These are phyloP conservation scores for Sylvia atricapilla DNA, from an alignment of 2,113 vertebrate species.

Conservation along the genomic window DNA sequence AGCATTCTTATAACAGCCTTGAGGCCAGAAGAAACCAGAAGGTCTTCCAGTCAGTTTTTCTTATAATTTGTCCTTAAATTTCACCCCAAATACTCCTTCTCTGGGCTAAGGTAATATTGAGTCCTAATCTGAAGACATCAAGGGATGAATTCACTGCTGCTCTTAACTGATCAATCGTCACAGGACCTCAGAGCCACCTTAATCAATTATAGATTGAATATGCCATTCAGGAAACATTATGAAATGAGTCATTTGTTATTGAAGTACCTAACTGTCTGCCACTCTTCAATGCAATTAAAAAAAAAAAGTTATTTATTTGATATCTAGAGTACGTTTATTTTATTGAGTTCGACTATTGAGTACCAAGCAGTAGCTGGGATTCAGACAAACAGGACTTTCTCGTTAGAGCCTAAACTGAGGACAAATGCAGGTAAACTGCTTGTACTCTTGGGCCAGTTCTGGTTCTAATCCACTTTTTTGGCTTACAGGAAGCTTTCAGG, in stretches of 20 bases:
- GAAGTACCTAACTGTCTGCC: not conserved
- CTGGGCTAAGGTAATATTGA: not conserved
- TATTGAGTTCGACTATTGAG: not conserved
- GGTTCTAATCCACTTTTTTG: not conserved
- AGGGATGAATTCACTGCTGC: not conserved
- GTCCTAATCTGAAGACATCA: not conserved
- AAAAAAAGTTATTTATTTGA: not conserved
- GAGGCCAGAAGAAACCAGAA: not conserved
- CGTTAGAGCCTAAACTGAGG: not conserved
- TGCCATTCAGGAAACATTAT: not conserved
- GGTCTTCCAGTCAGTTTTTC: not conserved
- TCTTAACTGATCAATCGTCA: not conserved
- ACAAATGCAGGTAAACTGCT: not conserved
- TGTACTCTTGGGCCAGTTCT: not conserved
- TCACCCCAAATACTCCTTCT: not conserved
- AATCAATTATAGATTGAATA: constrained; percentile 22
- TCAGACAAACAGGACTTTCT: not conserved
- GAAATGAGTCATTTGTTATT: not conserved
- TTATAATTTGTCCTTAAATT: not conserved
- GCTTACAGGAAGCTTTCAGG: not conserved
- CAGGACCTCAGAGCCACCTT: not conserved
- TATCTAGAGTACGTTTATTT: not conserved
- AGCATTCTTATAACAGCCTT: not conserved
- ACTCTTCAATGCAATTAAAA: not conserved
- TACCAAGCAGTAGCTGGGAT: not conserved